Evolutionary conservation across 2,113 vertebrate species (phyloP).

Genomic region (Gobius niger): DNA sequence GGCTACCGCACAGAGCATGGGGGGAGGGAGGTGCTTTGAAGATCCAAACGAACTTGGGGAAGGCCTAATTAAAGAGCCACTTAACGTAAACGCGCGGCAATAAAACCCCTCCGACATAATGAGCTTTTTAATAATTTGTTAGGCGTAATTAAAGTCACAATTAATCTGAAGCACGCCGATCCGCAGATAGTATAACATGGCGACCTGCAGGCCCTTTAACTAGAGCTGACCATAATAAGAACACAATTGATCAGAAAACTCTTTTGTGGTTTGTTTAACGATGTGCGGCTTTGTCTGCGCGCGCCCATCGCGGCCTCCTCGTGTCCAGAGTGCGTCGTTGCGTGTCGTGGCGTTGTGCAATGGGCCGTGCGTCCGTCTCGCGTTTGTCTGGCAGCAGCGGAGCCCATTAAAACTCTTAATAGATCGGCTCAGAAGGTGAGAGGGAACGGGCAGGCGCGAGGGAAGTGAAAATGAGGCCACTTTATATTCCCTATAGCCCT

Average conservation of each 20-base stretch:
- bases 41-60: constrained; percentile 24
- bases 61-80: constrained; percentile 50
- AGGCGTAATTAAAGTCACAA: constrained; percentile 29
- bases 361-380: constrained; percentile 63
- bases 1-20: constrained; percentile 19
- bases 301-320: background rate
- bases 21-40: constrained; percentile 19
- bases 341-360: constrained; percentile 67
- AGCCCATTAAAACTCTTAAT: constrained; percentile 84
- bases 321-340: constrained; percentile 55
- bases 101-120: constrained; percentile 18
- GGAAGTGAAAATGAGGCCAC: constrained; percentile 56
- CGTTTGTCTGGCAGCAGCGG: constrained; percentile 67
- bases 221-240: constrained; percentile 4
- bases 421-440: constrained; percentile 83
- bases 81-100: constrained; percentile 35
- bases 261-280: constrained; percentile 2
- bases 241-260: constrained; percentile 22
- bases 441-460: constrained; percentile 63
- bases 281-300: constrained; percentile 8
- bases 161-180: constrained; percentile 15
- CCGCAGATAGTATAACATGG: background rate
- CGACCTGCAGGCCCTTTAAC: constrained; percentile 5
- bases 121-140: constrained; percentile 30
- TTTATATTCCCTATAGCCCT: constrained; percentile 53